Base-by-base conservation (phyloP, 2,888 invertebrate species). In the Chouioia cunea region DNA sequence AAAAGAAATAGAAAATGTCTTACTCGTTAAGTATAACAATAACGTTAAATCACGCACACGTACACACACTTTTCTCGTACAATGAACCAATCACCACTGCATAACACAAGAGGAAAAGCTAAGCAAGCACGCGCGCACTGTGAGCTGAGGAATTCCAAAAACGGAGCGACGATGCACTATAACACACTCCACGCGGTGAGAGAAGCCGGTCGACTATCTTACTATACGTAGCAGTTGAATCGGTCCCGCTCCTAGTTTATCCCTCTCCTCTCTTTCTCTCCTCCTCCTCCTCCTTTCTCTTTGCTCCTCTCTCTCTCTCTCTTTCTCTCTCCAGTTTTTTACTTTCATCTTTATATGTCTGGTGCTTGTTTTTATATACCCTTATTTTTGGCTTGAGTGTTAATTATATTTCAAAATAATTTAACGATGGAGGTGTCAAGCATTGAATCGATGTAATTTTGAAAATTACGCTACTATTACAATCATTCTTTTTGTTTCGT, bases 131-230 rank as follows among this genome's bases (percentile, higher is more conserved):
- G 36, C 47, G 27, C 48, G n/a, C 50, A 4, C 14, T 23, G 47
- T n/a, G 22, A 27, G 12, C 12, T 27, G 16, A 58, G 50, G 48
- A 44, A 20, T 52, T 52, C 36, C 52, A 50, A 48, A 48, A 12
- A n/a, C 43, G 18, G 20, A 16, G 53, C 22, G 53, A 36, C 36
- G 36, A 44, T n/a, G 50, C 46, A 36, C 58, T 52, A 20, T 6
- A 10, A 46, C 60, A 22, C 64, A 53, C 63, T 57, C 52, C 46
- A 36, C 58, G 46, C 12, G 58, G 58, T 43, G 66, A 63, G 58
- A 66, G 63, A 66, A 64, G 67, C 66, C 71, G 71, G 62, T 58
- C 68, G 72, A 66, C 71, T 69, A 67, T 12, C 12, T 36, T 36
- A 10, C 36, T 36, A 36, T 36, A 36, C 36, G 36, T 36, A 10